These are phyloP conservation scores for Drosophila paramelanica DNA, from an alignment of 2,888 invertebrate genomes.

Conservation along the genomic window DNA sequence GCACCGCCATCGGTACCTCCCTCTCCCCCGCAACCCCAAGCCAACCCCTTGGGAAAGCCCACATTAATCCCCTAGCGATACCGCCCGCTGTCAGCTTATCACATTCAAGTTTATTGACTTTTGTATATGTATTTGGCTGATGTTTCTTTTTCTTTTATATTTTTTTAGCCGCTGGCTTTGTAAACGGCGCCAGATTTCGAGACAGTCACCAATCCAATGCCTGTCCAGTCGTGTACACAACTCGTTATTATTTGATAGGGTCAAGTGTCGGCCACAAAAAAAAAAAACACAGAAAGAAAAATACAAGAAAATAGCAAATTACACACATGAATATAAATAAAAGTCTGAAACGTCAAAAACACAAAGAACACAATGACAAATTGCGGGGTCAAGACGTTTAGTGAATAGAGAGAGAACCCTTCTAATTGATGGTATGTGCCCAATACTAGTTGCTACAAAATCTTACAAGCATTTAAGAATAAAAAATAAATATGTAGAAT, in stretches of 20 bases:
- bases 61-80: constrained; percentile 27
- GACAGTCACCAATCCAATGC: constrained; percentile 64
- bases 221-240: constrained; percentile 62
- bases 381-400: constrained; percentile 41
- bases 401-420: constrained; percentile 27
- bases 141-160: constrained; percentile 57
- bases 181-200: constrained; percentile 78
- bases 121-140: constrained; percentile 73
- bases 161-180: constrained; percentile 73
- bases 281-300: constrained; percentile 13
- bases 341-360: constrained; percentile 42
- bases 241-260: constrained; percentile 75
- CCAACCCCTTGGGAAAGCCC: constrained; percentile 18
- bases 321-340: constrained; percentile 67
- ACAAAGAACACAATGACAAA: constrained; percentile 55
- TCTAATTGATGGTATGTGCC: constrained; percentile 50
- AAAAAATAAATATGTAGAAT: neutral
- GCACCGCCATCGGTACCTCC: no score
- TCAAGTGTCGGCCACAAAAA: constrained; percentile 68
- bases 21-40: neutral
- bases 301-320: constrained; percentile 60
- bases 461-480: neutral
- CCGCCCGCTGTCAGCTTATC: constrained; percentile 61
- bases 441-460: constrained; percentile 28
- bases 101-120: constrained; percentile 74